Conservation (phyloP, 2,888 invertebrate genomes). For the Atethmia centrago region DNA sequence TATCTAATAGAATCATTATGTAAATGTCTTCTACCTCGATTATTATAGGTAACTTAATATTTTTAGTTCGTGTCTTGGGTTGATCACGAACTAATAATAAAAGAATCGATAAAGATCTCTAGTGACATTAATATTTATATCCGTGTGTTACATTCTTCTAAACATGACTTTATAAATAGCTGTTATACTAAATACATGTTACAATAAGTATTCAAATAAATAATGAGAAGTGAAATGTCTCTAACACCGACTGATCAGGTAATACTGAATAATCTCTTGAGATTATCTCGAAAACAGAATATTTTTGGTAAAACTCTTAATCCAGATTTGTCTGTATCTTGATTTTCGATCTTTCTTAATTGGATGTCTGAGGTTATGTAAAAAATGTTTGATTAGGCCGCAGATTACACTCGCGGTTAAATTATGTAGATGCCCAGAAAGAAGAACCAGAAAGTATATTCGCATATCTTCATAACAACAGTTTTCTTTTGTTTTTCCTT, state of each 20-base stretch:
- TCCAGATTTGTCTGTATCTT: conserved; percentile 15
- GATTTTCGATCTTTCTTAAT: conserved; percentile 10
- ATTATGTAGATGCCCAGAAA: neutral
- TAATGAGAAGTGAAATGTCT: conserved; percentile 18
- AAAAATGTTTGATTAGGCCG: neutral
- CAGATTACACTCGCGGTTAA: neutral
- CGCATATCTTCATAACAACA: neutral
- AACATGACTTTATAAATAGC: conserved; percentile 15
- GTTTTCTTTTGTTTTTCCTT: neutral
- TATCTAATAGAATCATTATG: conserved; percentile 57
- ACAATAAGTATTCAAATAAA: neutral
- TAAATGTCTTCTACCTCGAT: conserved; percentile 39
- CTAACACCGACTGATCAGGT: conserved; percentile 3
- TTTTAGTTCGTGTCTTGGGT: conserved; percentile 39
- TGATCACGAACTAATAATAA: conserved; percentile 50
- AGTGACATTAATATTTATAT: conserved; percentile 35
- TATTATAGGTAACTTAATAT: conserved; percentile 27
- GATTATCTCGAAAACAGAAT: conserved; percentile 35
- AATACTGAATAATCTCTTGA: conserved; percentile 14
- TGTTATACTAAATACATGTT: conserved; percentile 14
- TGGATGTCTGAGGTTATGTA: conserved; percentile 1
- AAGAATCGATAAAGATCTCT: conserved; percentile 50
- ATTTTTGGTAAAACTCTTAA: conserved; percentile 23
- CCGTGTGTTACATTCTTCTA: conserved; percentile 29
- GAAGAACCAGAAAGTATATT: neutral